Conservation (phyloP, 2,797 vertebrate genomes). For the Echeneis naucrates region DNA sequence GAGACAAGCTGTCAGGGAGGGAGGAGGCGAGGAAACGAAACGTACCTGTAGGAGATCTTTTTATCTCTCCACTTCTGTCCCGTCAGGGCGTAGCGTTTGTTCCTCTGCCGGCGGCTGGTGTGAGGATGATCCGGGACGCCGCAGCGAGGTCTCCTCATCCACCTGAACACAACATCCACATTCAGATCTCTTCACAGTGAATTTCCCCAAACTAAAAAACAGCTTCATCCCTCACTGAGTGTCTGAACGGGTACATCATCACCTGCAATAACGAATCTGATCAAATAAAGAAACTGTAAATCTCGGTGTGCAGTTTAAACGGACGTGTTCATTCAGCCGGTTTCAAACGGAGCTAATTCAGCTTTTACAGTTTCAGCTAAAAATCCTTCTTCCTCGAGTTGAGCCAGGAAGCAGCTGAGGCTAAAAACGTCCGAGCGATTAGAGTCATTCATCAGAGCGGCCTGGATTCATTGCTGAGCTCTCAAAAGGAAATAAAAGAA, state of each 20-base stretch:
- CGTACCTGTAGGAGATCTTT: slow-evolving; percentile 96
- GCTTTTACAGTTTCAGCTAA: background rate
- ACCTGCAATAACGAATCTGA: no score
- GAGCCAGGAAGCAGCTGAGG: background rate
- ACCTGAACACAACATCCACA: slow-evolving; percentile 79
- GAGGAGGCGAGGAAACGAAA: background rate
- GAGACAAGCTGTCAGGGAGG: background rate
- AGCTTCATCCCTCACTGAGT: no score
- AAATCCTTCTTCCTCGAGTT: background rate
- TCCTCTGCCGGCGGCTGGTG: slow-evolving; percentile 89
- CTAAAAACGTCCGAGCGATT: background rate
- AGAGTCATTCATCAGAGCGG: background rate
- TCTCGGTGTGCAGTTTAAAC: no score
- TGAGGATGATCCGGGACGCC: slow-evolving; percentile 95
- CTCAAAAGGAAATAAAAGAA: background rate
- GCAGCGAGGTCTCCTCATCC: slow-evolving; percentile 97
- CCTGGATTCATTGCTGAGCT: background rate
- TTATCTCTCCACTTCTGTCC: slow-evolving; percentile 98
- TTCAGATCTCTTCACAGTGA: rapidly evolving
- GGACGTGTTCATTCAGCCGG: no score
- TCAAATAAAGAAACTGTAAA: no score
- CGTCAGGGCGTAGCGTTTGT: slow-evolving; percentile 95
- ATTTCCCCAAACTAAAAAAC: no score
- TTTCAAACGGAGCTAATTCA: background rate
- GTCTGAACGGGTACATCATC: no score